These are phyloP conservation scores for Oenanthe oenanthe DNA, from an alignment of 2,113 vertebrate species.

Conservation along the genomic window DNA sequence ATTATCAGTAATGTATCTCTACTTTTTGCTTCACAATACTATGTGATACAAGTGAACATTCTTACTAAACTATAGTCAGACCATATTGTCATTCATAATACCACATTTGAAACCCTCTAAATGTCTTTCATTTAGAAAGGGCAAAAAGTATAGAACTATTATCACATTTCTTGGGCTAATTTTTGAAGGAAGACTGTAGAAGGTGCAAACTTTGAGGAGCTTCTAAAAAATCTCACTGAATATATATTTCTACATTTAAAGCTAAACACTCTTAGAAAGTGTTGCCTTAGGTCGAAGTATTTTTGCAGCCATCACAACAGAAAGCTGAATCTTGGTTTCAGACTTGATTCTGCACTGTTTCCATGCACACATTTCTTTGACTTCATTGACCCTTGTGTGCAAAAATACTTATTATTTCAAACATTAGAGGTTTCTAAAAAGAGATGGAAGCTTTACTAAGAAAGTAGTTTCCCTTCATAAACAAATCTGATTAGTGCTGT, in stretches of 20 bases:
- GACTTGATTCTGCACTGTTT: background rate
- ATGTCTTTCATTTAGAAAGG: background rate
- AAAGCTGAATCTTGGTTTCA: background rate
- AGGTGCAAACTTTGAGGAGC: background rate
- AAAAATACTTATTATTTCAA: background rate
- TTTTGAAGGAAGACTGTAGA: background rate
- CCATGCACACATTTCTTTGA: background rate
- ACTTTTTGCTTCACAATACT: background rate
- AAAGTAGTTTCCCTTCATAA: constrained; percentile 1
- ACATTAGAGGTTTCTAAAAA: background rate
- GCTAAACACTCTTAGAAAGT: background rate
- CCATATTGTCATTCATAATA: background rate
- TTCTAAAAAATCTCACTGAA: background rate
- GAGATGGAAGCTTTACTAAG: background rate
- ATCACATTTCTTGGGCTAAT: background rate
- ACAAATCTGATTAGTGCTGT: background rate
- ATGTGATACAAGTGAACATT: background rate
- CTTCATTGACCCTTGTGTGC: background rate
- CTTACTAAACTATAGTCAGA: background rate
- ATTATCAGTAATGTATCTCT: background rate
- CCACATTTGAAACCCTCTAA: background rate
- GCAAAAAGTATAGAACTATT: background rate
- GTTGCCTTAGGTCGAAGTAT: background rate
- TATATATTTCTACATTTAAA: background rate
- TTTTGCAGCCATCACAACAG: background rate